phyloP scores from a whole-genome alignment of 2,888 invertebrate genomes.

The Thecophora atra region DNA sequence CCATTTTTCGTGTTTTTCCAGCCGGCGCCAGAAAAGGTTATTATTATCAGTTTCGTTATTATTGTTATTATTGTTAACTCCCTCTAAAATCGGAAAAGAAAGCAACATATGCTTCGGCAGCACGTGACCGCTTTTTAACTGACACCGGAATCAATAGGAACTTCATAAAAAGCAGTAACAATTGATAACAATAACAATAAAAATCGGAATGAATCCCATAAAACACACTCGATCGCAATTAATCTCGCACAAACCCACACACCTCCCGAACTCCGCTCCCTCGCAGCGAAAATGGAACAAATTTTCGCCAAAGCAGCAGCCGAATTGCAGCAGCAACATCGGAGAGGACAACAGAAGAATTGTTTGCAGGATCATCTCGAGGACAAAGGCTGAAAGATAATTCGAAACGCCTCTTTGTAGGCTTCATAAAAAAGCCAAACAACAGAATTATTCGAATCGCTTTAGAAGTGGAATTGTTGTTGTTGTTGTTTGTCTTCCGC shows the following conservation, averaged over 20 bases:
- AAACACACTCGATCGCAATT: constrained; percentile 51
- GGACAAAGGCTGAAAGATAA: constrained; percentile 58
- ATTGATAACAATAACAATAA: constrained; percentile 19
- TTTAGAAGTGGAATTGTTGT: not conserved
- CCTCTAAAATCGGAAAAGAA: not conserved
- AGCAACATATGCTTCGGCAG: not conserved
- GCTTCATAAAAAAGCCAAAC: constrained; percentile 5
- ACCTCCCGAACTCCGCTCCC: not conserved
- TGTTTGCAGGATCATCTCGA: constrained; percentile 8
- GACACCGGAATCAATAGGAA: constrained; percentile 21
- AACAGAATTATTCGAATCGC: constrained; percentile 20
- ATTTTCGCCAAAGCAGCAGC: not conserved
- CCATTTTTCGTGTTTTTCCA: no score
- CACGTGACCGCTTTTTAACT: constrained; percentile 12
- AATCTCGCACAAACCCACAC: constrained; percentile 44
- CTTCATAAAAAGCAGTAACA: not conserved
- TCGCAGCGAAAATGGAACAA: not conserved
- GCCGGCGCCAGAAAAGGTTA: no score
- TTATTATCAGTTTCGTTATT: no score
- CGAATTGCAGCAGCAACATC: not conserved
- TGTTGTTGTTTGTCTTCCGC: not conserved
- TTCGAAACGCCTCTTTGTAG: constrained; percentile 59
- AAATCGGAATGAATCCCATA: constrained; percentile 43
- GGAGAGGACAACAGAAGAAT: not conserved
- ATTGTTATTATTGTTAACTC: no score